phyloP scores from a whole-genome alignment of 2,113 vertebrate genomes.

The Maccullochella peelii region DNA sequence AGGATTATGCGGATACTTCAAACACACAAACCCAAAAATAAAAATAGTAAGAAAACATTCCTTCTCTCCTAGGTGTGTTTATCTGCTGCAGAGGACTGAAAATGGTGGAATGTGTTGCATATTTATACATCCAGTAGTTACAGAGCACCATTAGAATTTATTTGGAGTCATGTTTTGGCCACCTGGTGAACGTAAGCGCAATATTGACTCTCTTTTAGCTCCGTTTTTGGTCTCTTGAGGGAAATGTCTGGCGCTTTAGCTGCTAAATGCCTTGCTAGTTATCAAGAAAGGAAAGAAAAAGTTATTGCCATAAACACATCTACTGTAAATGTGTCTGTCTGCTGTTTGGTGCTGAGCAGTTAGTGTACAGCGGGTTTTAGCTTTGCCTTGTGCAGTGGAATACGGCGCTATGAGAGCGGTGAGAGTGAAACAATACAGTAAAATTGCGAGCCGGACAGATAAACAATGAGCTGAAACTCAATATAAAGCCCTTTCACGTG shows the following conservation, averaged over 20 bases:
- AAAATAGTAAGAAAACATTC: constrained; percentile 13
- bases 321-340: neutral
- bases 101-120: neutral
- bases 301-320: too few relatives aligned
- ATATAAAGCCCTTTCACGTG: neutral
- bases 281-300: too few relatives aligned
- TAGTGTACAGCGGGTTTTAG: neutral
- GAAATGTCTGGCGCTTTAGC: neutral
- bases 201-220: neutral
- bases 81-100: constrained; percentile 9
- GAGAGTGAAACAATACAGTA: neutral
- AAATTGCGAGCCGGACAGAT: neutral
- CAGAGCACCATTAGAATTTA: neutral
- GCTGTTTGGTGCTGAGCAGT: neutral
- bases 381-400: neutral
- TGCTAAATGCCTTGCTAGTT: neutral
- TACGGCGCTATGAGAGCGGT: neutral
- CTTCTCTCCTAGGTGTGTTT: constrained; percentile 5
- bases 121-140: neutral
- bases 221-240: neutral
- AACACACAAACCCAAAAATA: constrained; percentile 10
- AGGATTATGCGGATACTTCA: constrained; percentile 40
- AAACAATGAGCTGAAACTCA: neutral
- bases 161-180: neutral
- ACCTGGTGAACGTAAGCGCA: neutral